phyloP scores from a whole-genome alignment of 1,140 invertebrate genomes.

The Notospermus geniculatus region DNA sequence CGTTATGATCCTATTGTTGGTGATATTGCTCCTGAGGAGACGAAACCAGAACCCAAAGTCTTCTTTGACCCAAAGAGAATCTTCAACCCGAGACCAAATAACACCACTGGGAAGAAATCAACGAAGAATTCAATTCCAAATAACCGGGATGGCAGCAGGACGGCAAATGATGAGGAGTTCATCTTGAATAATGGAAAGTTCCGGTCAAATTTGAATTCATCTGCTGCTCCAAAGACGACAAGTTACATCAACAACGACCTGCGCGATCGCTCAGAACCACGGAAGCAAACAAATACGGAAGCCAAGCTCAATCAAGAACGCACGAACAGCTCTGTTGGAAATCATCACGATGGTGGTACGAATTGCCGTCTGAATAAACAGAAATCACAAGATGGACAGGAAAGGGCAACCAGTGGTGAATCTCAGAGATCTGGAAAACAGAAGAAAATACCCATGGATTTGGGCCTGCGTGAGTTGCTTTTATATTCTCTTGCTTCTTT shows the following conservation, averaged over 20 bases:
- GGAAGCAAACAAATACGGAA: slow-evolving; percentile 3
- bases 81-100: slow-evolving; percentile 14
- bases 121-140: slow-evolving; percentile 1
- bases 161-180: slow-evolving; percentile 10
- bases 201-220: slow-evolving; percentile 9
- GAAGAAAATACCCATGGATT: too few species aligned
- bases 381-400: too few species aligned
- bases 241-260: slow-evolving; percentile 52
- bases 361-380: too few species aligned
- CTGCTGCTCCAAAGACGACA: slow-evolving; percentile 32
- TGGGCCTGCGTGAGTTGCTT: too few species aligned
- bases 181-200: slow-evolving; percentile 3
- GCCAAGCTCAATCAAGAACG: neutral
- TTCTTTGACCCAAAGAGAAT: slow-evolving; percentile 7
- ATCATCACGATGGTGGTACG: too few species aligned
- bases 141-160: slow-evolving; percentile 15
- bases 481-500: too few species aligned
- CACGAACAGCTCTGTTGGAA: too few species aligned
- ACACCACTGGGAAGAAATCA: slow-evolving; percentile 20
- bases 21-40: neutral
- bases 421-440: too few species aligned
- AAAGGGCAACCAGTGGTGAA: too few species aligned
- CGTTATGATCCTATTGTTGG: neutral
- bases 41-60: neutral
- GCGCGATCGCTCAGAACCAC: slow-evolving; percentile 28